phyloP scores from a whole-genome alignment of 2,888 invertebrate genomes.

The Tineola bisselliella region DNA sequence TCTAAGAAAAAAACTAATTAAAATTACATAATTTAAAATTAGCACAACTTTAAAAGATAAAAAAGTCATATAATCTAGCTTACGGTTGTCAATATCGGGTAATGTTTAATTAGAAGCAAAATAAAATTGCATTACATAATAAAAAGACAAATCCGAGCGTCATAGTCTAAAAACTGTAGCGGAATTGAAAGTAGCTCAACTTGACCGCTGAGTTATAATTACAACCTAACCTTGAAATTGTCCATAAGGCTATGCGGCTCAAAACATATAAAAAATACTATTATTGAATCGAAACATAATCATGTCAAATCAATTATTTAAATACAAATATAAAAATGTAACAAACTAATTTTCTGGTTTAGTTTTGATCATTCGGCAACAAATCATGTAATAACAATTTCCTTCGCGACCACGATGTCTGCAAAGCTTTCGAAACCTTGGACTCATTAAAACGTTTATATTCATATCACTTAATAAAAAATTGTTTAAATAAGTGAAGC shows the following conservation, averaged over 20 bases:
- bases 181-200: constrained; percentile 11
- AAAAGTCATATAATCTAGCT: background rate
- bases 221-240: background rate
- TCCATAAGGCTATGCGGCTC: background rate
- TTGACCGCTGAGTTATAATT: constrained; percentile 10
- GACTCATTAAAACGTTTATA: too few species aligned
- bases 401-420: too few species aligned
- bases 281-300: background rate
- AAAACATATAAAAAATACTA: background rate
- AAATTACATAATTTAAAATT: too few species aligned
- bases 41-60: background rate
- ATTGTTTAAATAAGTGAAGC: too few species aligned
- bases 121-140: background rate
- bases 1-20: background rate
- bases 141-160: background rate
- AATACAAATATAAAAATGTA: too few species aligned
- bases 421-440: too few species aligned
- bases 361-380: too few species aligned
- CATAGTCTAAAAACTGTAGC: background rate
- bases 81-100: background rate
- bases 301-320: too few species aligned
- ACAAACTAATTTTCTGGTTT: too few species aligned
- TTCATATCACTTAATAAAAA: too few species aligned
- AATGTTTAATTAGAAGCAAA: background rate
- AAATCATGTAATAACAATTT: too few species aligned